Base-by-base conservation (phyloP, 1,140 invertebrate species). In the Polypedilum pembai region DNA sequence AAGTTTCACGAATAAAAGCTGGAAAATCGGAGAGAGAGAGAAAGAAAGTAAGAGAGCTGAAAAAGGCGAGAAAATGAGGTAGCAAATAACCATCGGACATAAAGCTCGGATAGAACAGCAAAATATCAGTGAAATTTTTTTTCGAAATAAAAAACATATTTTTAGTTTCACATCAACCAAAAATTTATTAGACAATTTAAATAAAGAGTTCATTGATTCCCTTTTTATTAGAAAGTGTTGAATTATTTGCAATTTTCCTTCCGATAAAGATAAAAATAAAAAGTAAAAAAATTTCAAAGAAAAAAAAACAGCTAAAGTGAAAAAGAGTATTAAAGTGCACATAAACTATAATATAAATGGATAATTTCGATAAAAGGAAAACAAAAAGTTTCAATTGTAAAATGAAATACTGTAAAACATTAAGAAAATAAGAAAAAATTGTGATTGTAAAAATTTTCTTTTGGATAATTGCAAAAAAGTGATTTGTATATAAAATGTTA, bases 91-190 rank as follows among this genome's bases (percentile, higher is more conserved):
- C 65, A 69, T 69, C 65, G 20, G 65, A 21, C 17, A 21, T 69
- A 20, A 17, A 69, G 65, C 17, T 20, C 65, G 45, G 45, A 69
- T 69, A 69, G 65, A 20, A 18, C 17, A 69, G 65, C 65, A 69
- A 21, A 69, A 21, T 21, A 21, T 56, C 45, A 69, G 65, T 20
- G 20, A 69, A 69, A 69, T 69, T 69, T 69, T 69, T 69, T 21
- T 69, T 69, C 65, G 65, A 69, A 69, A 20, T 18, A 69, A 69
- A 69, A 69, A 69, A 69, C 65, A 69, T 69, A 69, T 69, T 69
- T 69, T 69, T 69, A 69, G 65, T 69, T 69, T 69, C 65, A 18
- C 17, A 69, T n/a, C 65, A 69, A 69, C 65, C 65, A 21, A 69
- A 21, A 69, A 20, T 69, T 69, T 20, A 69, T 69, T 21, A 69